Evolutionary conservation across 2,113 vertebrate genomes (phyloP).

Genomic region (Tupaia chinensis): DNA sequence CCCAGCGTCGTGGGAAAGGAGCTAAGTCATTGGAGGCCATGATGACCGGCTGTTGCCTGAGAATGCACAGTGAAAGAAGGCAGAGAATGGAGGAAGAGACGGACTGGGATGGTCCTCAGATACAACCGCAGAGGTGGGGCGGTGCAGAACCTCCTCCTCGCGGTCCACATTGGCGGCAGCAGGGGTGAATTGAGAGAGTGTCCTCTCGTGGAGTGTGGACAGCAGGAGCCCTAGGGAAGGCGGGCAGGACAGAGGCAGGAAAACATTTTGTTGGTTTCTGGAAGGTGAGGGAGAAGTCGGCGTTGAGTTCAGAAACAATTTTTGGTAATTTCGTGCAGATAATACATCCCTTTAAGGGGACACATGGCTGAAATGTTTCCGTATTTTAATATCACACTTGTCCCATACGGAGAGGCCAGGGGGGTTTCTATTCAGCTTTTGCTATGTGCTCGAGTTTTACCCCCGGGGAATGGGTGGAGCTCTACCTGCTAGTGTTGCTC

Average conservation of each 20-base stretch:
- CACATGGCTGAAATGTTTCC: accelerated
- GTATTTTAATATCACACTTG: not conserved
- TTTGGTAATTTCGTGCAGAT: not conserved
- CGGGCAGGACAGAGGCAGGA: no score
- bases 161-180: no score
- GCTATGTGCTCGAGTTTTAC: not conserved
- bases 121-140: not conserved
- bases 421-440: accelerated
- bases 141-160: not conserved
- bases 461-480: accelerated
- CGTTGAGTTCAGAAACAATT: accelerated
- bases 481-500: accelerated
- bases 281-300: not conserved
- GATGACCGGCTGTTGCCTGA: not conserved
- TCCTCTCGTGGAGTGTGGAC: accelerated
- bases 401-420: not conserved
- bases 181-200: not conserved
- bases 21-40: not conserved
- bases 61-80: not conserved
- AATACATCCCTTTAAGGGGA: not conserved
- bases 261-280: not conserved
- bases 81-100: not conserved
- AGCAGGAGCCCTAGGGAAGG: no score
- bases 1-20: not conserved
- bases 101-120: accelerated